Evolutionary conservation across 2,113 vertebrate genomes (phyloP), one percentile per base, ranked within the genome.

Genomic region (Nothobranchius furzeri): DNA sequence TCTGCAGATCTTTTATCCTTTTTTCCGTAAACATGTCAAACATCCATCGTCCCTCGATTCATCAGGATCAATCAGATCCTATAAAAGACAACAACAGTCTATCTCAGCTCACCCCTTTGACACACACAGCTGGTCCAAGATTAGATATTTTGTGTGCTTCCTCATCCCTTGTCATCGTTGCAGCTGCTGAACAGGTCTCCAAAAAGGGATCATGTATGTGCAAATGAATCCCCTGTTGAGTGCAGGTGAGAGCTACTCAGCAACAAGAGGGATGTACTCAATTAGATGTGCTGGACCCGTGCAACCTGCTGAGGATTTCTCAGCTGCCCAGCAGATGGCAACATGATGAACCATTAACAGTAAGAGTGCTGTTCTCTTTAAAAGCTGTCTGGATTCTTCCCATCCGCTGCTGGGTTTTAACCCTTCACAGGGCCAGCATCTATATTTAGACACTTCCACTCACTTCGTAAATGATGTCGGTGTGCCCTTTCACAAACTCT

Each of bases 291-390:
- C 0, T 61, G 25, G 60, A n/a, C 53, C 10, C 9, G 13, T n/a
- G 3, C 14, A 9, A 8, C 14, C 42, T 42, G 46, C 9, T 14
- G 17, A 45, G 13, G 12, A 10, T 37, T 1, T 56, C 2, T 42
- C 0, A 60, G 70, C 24, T 11, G 14, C 69, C 87, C 88, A 82
- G 79, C 72, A 88, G 82, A 73, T 10, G 42, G 11, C 42, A 43
- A 43, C 42, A 43, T 43, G 42, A 10, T 43, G 8, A 43, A 7
- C 42, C 11, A 10, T 43, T 4, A 43, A 43, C 42, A 9, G 42
- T 0, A 7, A 37, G 4, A 7, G 4, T 37, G 36, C 36, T 37
- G 36, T 7, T 40, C 37, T 45, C 3, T 45, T 45, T 45, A 45
- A 45, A 12, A 45, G 43, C 43, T 12, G 12, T 9, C 12, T 45